phyloP scores from a whole-genome alignment of 2,797 vertebrate genomes.

The Leptodactylus fallax region DNA sequence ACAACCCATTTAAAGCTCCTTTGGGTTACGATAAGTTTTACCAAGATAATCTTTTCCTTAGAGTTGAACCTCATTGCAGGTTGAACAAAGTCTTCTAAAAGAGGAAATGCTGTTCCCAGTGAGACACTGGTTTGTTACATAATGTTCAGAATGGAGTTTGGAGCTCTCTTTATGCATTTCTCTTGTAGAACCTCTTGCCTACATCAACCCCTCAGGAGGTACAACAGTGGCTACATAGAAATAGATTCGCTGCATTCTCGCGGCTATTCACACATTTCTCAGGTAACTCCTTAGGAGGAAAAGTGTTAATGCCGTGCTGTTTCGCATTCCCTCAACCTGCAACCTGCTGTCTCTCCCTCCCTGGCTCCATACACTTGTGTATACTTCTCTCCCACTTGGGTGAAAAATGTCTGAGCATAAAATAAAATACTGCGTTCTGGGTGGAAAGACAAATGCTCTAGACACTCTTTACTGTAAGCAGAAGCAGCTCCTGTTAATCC shows the following conservation, averaged over 20 bases:
- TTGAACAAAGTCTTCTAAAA: slow-evolving; percentile 46
- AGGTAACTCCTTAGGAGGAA: slow-evolving; percentile 70
- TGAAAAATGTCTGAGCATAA: slow-evolving; percentile 29
- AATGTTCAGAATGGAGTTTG: slow-evolving; percentile 58
- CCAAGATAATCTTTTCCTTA: too few species aligned
- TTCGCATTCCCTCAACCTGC: slow-evolving; percentile 48
- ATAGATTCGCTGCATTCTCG: slow-evolving; percentile 92
- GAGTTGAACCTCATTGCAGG: slow-evolving; percentile 28
- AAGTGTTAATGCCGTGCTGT: slow-evolving; percentile 53
- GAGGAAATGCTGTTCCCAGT: slow-evolving; percentile 50
- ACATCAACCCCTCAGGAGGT: slow-evolving; percentile 92
- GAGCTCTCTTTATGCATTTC: slow-evolving; percentile 60
- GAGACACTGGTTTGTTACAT: slow-evolving; percentile 48
- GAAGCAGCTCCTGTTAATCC: background rate
- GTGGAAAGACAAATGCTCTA: background rate
- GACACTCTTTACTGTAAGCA: background rate
- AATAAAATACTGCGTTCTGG: background rate
- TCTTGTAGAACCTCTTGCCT: slow-evolving; percentile 89
- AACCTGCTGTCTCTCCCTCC: slow-evolving; percentile 36
- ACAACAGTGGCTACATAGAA: slow-evolving; percentile 95
- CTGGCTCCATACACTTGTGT: slow-evolving; percentile 16
- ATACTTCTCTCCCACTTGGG: slow-evolving; percentile 19
- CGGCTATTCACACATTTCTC: slow-evolving; percentile 96
- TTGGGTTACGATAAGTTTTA: too few species aligned
- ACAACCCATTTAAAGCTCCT: too few species aligned